These are phyloP conservation scores for Caenorhabditis remanei DNA, from an alignment of 1,140 invertebrate species.

Conservation along the genomic window DNA sequence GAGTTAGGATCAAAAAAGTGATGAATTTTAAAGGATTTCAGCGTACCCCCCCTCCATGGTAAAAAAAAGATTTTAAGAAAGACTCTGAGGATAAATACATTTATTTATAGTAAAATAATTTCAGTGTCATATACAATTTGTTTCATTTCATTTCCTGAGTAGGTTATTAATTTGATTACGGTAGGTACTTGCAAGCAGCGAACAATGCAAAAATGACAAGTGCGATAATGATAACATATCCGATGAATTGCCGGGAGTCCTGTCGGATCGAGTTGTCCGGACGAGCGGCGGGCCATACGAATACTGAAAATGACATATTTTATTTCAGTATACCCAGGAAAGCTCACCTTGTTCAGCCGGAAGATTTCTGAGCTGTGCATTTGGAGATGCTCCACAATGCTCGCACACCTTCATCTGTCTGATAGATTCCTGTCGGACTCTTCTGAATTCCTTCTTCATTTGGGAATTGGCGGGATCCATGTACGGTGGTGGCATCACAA, in stretches of 20 bases:
- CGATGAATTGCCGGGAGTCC: conserved; percentile 58
- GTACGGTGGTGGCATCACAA: conserved; percentile 59
- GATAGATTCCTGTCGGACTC: conserved; percentile 30
- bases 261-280: conserved; percentile 55
- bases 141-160: too few species aligned
- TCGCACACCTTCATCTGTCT: conserved; percentile 21
- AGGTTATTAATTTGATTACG: conserved; percentile 16
- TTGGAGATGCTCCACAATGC: conserved; percentile 22
- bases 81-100: too few species aligned
- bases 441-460: neutral
- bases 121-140: too few species aligned
- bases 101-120: too few species aligned
- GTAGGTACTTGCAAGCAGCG: conserved; percentile 62
- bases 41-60: too few species aligned
- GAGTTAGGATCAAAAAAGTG: too few species aligned
- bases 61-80: too few species aligned
- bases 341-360: conserved; percentile 9
- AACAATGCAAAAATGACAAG: conserved; percentile 60
- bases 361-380: conserved; percentile 27
- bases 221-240: conserved; percentile 62
- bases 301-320: conserved; percentile 50
- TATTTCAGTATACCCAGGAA: too few species aligned
- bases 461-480: conserved; percentile 60
- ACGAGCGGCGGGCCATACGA: conserved; percentile 59
- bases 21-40: too few species aligned